Conservation (phyloP, 2,113 vertebrate species). For the Phaetusa simplex region DNA sequence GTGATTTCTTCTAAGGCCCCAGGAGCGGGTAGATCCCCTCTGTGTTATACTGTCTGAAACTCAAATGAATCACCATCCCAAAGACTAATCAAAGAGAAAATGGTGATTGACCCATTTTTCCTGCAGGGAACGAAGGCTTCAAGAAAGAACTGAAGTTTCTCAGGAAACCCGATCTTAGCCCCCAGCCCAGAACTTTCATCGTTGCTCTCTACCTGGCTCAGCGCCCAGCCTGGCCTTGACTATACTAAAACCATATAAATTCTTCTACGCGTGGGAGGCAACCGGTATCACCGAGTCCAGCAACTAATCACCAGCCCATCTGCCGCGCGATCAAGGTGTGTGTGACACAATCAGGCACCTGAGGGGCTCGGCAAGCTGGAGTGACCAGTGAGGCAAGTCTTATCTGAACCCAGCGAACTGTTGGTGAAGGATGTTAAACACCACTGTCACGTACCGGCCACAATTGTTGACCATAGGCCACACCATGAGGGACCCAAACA, state of each 20-base stretch:
- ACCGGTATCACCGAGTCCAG: rapidly evolving
- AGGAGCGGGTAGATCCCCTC: rapidly evolving
- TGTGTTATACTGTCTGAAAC: background rate
- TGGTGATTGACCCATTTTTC: background rate
- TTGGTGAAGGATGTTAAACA: background rate
- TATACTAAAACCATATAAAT: rapidly evolving
- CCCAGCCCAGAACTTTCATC: background rate
- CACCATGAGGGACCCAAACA: constrained; percentile 90
- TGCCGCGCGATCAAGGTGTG: background rate
- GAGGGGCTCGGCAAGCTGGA: background rate
- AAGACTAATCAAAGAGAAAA: background rate
- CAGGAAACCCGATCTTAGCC: background rate
- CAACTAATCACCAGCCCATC: background rate
- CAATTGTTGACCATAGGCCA: constrained; percentile 85
- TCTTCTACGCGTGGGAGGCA: rapidly evolving
- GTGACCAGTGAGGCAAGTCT: rapidly evolving
- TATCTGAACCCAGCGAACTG: background rate
- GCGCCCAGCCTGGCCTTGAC: background rate
- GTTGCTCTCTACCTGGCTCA: background rate
- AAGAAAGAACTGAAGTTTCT: background rate
- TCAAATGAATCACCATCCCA: background rate
- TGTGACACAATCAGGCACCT: background rate
- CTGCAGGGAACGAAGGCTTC: background rate
- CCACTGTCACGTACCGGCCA: constrained; percentile 79
- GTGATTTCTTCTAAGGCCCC: background rate